phyloP scores from a whole-genome alignment of 1,140 invertebrate genomes.

The Pachyrhynchus sulphureomaculatus region DNA sequence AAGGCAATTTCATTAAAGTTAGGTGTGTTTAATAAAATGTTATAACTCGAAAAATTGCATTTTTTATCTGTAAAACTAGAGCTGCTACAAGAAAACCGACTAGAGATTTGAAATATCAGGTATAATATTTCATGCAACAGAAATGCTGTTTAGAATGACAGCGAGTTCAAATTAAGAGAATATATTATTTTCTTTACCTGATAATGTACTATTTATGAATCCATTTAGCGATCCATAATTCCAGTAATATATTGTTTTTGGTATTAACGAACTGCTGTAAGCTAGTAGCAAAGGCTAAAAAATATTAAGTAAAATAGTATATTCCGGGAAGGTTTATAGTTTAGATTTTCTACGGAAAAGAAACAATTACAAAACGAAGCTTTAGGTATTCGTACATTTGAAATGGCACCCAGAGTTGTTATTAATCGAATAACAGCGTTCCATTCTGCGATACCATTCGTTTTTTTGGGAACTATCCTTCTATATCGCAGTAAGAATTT shows the following conservation, averaged over 20 bases:
- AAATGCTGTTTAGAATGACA: background rate
- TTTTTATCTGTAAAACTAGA: no score
- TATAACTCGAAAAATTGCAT: no score
- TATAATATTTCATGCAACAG: no score
- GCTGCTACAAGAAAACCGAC: no score
- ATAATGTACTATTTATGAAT: constrained; percentile 5
- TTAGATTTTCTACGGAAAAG: no score
- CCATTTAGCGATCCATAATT: background rate
- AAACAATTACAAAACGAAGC: no score
- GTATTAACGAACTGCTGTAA: constrained; percentile 1
- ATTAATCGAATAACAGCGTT: background rate
- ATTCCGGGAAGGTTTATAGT: no score
- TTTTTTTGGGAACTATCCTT: background rate
- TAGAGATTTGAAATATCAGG: no score
- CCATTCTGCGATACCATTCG: background rate
- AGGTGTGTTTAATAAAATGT: no score
- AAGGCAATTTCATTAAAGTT: no score
- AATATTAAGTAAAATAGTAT: background rate
- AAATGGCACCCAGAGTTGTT: background rate
- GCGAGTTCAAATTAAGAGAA: background rate
- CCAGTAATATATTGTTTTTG: constrained; percentile 1
- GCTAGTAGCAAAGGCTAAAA: background rate
- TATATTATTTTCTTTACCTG: background rate
- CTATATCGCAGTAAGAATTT: background rate
- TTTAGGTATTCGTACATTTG: background rate